Evolutionary conservation across 1,140 invertebrate species (phyloP).

Genomic region (Probaryconus sp.): DNA sequence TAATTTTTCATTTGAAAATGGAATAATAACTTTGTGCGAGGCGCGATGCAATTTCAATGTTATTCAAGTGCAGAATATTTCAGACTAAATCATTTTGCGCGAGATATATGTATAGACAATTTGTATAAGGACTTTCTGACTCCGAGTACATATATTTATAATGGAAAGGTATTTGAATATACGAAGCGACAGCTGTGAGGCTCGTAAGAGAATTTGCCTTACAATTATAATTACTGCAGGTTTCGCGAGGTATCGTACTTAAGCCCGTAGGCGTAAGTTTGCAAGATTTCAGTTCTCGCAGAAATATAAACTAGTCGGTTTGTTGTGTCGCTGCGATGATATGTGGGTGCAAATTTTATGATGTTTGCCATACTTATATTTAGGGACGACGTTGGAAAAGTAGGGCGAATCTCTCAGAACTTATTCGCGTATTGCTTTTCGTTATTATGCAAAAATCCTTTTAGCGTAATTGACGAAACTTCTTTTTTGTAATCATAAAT

Average conservation of each 20-base stretch:
- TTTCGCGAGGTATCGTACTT: constrained; percentile 2
- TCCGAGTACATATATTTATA: constrained; percentile 33
- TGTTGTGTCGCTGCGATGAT: constrained; percentile 31
- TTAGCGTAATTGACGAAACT: too few species aligned
- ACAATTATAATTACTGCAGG: constrained; percentile 55
- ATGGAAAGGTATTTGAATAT: constrained; percentile 54
- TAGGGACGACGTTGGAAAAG: not conserved
- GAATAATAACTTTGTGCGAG: too few species aligned
- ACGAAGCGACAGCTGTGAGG: constrained; percentile 70
- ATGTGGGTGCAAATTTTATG: constrained; percentile 27
- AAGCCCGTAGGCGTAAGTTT: constrained; percentile 24
- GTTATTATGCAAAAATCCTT: too few species aligned
- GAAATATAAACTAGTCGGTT: constrained; percentile 39
- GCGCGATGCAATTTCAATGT: too few species aligned
- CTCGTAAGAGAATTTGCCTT: constrained; percentile 72
- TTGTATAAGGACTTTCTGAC: constrained; percentile 24
- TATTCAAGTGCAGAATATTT: not conserved
- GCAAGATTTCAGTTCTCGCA: constrained; percentile 12
- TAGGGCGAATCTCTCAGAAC: not conserved
- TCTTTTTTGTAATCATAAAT: too few species aligned
- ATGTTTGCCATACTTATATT: constrained; percentile 34
- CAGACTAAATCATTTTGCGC: constrained; percentile 11
- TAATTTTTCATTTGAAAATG: too few species aligned
- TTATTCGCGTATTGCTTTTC: not conserved
- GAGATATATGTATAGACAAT: constrained; percentile 17